Base-by-base conservation (phyloP, 1,140 invertebrate genomes). In the Lepidurus couesii region DNA sequence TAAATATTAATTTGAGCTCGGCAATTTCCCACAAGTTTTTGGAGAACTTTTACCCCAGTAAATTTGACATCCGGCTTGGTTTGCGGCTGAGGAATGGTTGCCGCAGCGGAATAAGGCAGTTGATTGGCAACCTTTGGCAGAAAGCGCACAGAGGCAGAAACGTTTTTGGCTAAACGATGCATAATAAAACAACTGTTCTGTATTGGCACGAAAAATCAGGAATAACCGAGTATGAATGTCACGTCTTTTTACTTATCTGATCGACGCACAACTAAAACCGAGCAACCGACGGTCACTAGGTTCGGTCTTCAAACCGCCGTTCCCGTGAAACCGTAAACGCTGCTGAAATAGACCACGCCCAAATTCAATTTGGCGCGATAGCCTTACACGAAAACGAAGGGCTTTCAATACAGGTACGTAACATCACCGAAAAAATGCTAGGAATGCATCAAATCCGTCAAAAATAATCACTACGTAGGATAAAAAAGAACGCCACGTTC, bases 401-500 rank as follows among this genome's bases (percentile, higher is more conserved):
- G 10, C 24, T 26, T 73, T 79, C 44, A 44, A 75, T 34, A 80
- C 47, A 79, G 74, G 26, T 42, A 42, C 34, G 80, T 77, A 77
- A 84, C n/a, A 81, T 80, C 80, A 80, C 81, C 11, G 13, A 53
- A 76, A 26, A 21, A 65, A n/a, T 65, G 53, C 53, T 65, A 21
- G 53, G 53, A 65, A 65, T 65, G 53, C 53, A 65, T 65, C 16
- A 9, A 65, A 65, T 13, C 34, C 44, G 75, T 74, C n/a, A 34
- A 77, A 80, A 65, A 13, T 24, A 65, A 77, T 80, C 10, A 42
- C 42, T 45, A 74, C 13, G 76, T 34, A 34, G 24, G 16, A n/a
- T 65, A 65, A 65, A 16, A 65, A 13, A 13, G 53, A 65, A 65
- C 53, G 53, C 53, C 53, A 65, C 53, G 21, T 65, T 16, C n/a